A percentile compares a stretch with the other conserved stretches of the same genome.
phyloP scores from a whole-genome alignment of 2,113 vertebrate genomes.

The Sus scrofa region T2T-Sscrofa CM000822.6:50644501-50645000 shows the following conservation, averaged over 20 bases:
- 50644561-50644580: neutral
- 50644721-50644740: neutral
- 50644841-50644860: neutral
- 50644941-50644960: slow-evolving; percentile 70
- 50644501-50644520: neutral
- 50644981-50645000: neutral
- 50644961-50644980: neutral
- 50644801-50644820: neutral
- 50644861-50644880: slow-evolving; percentile 77
- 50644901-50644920: slow-evolving; percentile 70
- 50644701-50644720: slow-evolving; percentile 12
- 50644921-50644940: slow-evolving; percentile 49
- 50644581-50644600: neutral
- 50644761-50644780: slow-evolving; percentile 11
- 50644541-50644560: neutral
- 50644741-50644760: slow-evolving; percentile 41
- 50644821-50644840: neutral
- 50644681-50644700: neutral
- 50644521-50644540: neutral
- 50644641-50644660: neutral
- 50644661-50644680: neutral
- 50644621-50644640: neutral
- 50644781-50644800: neutral
- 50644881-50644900: slow-evolving; percentile 67
- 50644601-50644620: neutral